Evolutionary conservation across 1,140 invertebrate genomes (phyloP).

Genomic region (Bombus vancouverensis): DNA sequence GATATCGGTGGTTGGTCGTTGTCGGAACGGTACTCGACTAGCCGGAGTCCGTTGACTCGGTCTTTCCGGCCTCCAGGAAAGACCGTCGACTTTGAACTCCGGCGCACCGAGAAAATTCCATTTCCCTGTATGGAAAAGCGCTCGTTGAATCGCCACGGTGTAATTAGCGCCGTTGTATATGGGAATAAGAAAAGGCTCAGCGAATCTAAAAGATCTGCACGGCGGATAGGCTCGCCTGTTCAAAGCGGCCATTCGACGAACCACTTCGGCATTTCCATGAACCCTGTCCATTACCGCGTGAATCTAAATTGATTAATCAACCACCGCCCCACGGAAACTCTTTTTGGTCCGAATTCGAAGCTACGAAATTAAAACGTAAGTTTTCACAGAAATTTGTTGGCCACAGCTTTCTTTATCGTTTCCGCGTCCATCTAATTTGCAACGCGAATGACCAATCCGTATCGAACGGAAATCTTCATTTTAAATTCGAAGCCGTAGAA

Average conservation of each 20-base stretch:
- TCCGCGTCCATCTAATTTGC: too few relatives aligned
- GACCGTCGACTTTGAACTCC: slow-evolving; percentile 56
- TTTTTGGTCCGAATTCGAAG: neutral
- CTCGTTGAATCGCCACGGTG: slow-evolving; percentile 52
- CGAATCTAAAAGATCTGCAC: slow-evolving; percentile 10
- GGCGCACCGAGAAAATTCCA: slow-evolving; percentile 62
- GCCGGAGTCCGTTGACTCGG: slow-evolving; percentile 44
- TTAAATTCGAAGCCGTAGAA: too few relatives aligned
- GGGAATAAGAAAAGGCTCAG: slow-evolving; percentile 42
- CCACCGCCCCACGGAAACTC: too few relatives aligned
- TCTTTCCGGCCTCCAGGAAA: slow-evolving; percentile 62
- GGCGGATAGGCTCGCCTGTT: slow-evolving; percentile 5
- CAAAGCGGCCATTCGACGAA: neutral
- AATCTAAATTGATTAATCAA: neutral
- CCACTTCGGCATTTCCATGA: neutral
- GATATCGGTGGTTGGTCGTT: slow-evolving; percentile 8
- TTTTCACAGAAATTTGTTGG: too few relatives aligned
- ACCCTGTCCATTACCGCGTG: neutral
- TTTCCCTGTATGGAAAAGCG: slow-evolving; percentile 57
- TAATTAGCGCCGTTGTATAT: slow-evolving; percentile 58
- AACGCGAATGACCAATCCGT: too few relatives aligned
- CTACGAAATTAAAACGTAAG: too few relatives aligned
- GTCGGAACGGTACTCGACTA: slow-evolving; percentile 23
- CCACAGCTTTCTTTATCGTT: too few relatives aligned
- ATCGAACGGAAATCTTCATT: too few relatives aligned